Base-by-base conservation (phyloP, 2,888 invertebrate genomes). In the Cenopis cana region DNA sequence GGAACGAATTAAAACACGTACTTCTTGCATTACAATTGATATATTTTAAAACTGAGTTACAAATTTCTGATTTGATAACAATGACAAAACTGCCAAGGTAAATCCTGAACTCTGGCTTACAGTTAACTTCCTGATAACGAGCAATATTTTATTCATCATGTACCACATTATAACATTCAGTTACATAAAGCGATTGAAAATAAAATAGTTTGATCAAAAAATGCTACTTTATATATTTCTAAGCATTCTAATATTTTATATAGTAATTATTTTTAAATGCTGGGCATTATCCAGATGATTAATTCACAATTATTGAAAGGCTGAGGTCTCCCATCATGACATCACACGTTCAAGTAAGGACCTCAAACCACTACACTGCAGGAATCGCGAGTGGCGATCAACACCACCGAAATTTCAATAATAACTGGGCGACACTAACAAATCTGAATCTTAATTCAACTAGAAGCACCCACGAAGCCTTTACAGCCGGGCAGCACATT, bases 11-110 rank as follows among this genome's bases (percentile, higher is more conserved):
- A 80, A 86, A 86, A 89, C 79, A 75, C 79, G 75, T 74, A 73
- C 74, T 77, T 83, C 85, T 87, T 86, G 87, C 86, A 89, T 89
- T 87, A 90, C 90, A 90, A 84, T 93, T 77, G 76, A 71, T 73
- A 91, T 93, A 93, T 91, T 93, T 64, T 89, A 87, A 92, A 92
- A 91, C 88, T 90, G 91, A 91, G 89, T 93, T 93, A 93, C 93
- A 93, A 91, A 91, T 78, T 85, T 81, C 75, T 84, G 88, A 85
- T 89, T 89, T 81, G 85, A 86, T 85, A 90, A 90, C 87, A 87
- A 85, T 85, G 88, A 87, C 88, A 83, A 85, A 83, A 84, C 79
- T 85, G 88, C 87, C 88, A 85, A 81, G 85, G 85, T 85, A 89
- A 86, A 85, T 85, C 84, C 84, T 77, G 79, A 86, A 84, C 79